Evolutionary conservation across 2,888 invertebrate genomes (phyloP).

Genomic region (Carterocephalus palaemon): DNA sequence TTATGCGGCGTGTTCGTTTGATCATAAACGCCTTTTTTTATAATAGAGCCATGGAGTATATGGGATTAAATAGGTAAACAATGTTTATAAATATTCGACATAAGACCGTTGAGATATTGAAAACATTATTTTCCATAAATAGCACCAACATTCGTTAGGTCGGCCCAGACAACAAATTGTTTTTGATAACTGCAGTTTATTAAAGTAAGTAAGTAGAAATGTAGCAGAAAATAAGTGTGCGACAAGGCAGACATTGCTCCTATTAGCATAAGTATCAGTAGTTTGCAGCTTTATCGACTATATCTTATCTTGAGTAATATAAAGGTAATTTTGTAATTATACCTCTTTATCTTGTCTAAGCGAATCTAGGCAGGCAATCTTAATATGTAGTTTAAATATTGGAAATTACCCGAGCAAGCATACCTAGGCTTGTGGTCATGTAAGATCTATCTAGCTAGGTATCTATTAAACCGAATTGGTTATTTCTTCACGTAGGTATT

Average conservation of each 20-base stretch:
- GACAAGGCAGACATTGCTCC: slow-evolving; percentile 12
- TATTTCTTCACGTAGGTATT: too few species aligned
- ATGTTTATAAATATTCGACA: slow-evolving; percentile 7
- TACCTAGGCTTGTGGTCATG: too few species aligned
- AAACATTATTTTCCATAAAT: background rate
- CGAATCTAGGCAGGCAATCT: slow-evolving; percentile 14
- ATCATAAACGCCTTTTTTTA: slow-evolving; percentile 8
- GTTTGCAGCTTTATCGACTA: slow-evolving; percentile 28
- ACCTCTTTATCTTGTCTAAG: slow-evolving; percentile 40
- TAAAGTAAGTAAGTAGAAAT: slow-evolving; percentile 1
- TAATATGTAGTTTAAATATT: slow-evolving; percentile 9
- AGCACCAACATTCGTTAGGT: too few species aligned
- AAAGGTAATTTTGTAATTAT: slow-evolving; percentile 33
- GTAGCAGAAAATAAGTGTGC: slow-evolving; percentile 13
- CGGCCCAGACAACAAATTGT: background rate
- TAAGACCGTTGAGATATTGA: background rate
- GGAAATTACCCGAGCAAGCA: too few species aligned
- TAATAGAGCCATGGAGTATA: background rate
- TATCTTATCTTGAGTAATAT: slow-evolving; percentile 39
- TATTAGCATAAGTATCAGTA: slow-evolving; percentile 22
- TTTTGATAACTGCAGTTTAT: slow-evolving; percentile 3
- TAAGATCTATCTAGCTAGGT: too few species aligned
- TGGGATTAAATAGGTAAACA: slow-evolving; percentile 12
- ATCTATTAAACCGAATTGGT: too few species aligned
- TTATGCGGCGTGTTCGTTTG: slow-evolving; percentile 1